Base-by-base conservation (phyloP, 2,888 invertebrate genomes). In the Drosophila infuscata region DNA sequence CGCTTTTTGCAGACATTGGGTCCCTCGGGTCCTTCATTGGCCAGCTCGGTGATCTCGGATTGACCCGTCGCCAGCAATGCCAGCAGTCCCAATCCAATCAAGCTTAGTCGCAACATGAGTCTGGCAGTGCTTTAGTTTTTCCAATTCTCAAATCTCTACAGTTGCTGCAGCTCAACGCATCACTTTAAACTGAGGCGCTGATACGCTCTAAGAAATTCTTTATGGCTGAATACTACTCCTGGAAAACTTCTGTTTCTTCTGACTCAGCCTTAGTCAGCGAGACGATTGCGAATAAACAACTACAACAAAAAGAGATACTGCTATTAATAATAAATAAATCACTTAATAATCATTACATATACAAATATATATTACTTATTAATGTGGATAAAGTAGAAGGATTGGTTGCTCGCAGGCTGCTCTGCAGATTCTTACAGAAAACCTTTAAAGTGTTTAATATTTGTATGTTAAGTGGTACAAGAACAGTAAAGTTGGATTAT, bases 1-100 rank as follows among this genome's bases (percentile, higher is more conserved):
- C 96, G 95, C 82, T 95, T 94, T 11, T 95, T 96, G 93, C 97
- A 97, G 72, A 97, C 95, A 93, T 97, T 97, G 33, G 96, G 96
- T 57, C 97, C 97, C 82, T 95, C 91, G 9, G 63, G 79, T 32
- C 85, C 90, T 25, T 75, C 71, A 12, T 20, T 36, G 20, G 3
- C 43, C 33, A 80, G 67, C 43, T 87, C 84, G 9, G 35, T 63
- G 52, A 78, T 64, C 58, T 78, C 81, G 1, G 60, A 60, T 41
- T 46, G 57, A 6, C 58, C 61, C 43, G 70, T 61, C 33, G 33
- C 41, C 56, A 68, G 51, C 56, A 63, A 38, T 30, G 63, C 59
- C 46, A 59, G 17, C 41, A 51, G 8, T n/a, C 25, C 69, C 43
- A 69, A 53, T 43, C 46, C 20, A 15, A 43, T 63, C 64, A 79